Evolutionary conservation across 1,140 invertebrate species (phyloP), one percentile per base, ranked within the genome.

Genomic region (Heterodera schachtii): DNA sequence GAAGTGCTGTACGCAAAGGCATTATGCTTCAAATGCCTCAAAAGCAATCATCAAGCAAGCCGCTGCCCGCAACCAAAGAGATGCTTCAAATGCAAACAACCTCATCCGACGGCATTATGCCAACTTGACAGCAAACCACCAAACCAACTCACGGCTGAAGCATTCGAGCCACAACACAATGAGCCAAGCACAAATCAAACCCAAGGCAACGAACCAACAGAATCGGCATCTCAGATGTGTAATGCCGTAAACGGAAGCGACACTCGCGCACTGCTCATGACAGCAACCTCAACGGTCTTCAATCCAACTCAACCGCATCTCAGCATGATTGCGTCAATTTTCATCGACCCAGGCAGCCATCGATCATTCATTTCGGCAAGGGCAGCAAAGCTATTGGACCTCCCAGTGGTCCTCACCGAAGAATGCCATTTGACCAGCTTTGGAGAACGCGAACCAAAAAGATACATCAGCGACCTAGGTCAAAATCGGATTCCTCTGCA

Each of bases 401-500:
- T 73, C 0, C 71, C 71, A 0, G 49, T 73, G 16, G 31, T 73
- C 0, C 19, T 3, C 7, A 73, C 46, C 19, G 71, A 73, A 73
- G 71, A 31, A 31, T 31, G 31, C 31, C 31, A 31, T 31, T 31
- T 31, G 31, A 31, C 31, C 31, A 31, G 31, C 49, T 73, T 73
- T 31, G 71, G 71, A 1, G 71, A 19, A 21, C 46, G 49, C n/a
- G 2, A 52, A n/a, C 19, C 71, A 0, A 73, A 73, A 0, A 52
- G 41, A 31, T 73, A 73, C 49, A 9, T 21, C 49, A 73, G 71
- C 21, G 71, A 73, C 6, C 49, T 73, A n/a, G 49, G 71, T 73
- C 8, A n/a, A 52, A 2, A 16, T 73, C 49, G 49, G 49, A 47
- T 41, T 73, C 19, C 71, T 21, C 6, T 2, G 71, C 21, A 19